Evolutionary conservation across 2,888 invertebrate genomes (phyloP).

Genomic region (Oscheius onirici): DNA sequence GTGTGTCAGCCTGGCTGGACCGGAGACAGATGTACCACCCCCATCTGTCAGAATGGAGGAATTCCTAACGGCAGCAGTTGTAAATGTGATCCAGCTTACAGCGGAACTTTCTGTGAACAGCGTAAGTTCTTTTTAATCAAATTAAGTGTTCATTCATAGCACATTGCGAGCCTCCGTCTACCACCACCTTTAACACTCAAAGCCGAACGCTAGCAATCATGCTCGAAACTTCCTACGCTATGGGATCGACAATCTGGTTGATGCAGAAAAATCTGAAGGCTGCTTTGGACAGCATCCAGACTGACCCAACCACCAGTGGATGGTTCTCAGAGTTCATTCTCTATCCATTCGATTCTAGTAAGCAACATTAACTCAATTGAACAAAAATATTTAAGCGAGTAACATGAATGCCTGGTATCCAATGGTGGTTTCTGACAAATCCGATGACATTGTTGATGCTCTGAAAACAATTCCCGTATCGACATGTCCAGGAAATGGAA

Average conservation of each 20-base stretch:
- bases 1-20: conserved; percentile 55
- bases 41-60: conserved; percentile 61
- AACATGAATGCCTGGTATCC: conserved; percentile 55
- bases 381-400: conserved; percentile 39
- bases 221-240: conserved; percentile 60
- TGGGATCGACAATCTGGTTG: conserved; percentile 51
- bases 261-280: conserved; percentile 49
- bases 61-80: conserved; percentile 39
- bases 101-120: conserved; percentile 58
- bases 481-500: conserved; percentile 40
- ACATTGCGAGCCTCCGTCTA: conserved; percentile 58
- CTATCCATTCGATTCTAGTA: conserved; percentile 64
- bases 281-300: conserved; percentile 43
- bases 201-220: conserved; percentile 57
- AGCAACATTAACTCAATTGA: conserved; percentile 1
- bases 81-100: conserved; percentile 46
- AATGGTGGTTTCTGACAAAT: conserved; percentile 37
- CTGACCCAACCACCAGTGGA: conserved; percentile 46
- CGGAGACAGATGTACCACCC: conserved; percentile 51
- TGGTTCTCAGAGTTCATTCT: conserved; percentile 62
- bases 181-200: conserved; percentile 52
- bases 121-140: conserved; percentile 36
- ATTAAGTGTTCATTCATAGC: conserved; percentile 37
- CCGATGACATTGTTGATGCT: conserved; percentile 52
- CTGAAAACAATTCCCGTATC: conserved; percentile 46